Base-by-base conservation (phyloP, 2,888 invertebrate species). In the Lampropteryx suffumata region DNA sequence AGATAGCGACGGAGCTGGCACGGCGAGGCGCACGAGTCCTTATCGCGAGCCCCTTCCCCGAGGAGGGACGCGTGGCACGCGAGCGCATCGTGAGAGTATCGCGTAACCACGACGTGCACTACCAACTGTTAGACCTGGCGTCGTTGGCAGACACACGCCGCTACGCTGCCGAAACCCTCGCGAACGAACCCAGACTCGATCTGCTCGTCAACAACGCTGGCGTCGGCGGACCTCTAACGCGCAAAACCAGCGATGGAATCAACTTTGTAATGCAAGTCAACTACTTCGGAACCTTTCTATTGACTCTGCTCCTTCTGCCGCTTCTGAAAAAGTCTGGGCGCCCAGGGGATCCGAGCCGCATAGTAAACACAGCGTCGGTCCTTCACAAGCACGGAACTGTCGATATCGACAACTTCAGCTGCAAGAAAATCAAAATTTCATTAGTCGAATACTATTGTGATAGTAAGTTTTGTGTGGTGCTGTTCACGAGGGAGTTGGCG, bases 181-280 rank as follows among this genome's bases (percentile, higher is more conserved):
- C 91, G 61, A 92, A 91, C 0, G 95, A 96, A 82, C 71, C 88
- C 3, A 91, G 92, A 67, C 78, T 98, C 50, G 94, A 97, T 76
- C 94, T 97, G 5, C 82, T 98, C 5, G 92, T 98, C 39, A 97
- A 97, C 73, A 98, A 97, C 73, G 97, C 97, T 0, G 97, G 97
- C 1, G 94, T 94, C 0, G 92, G 94, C 3, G 92, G 74, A 1
- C 52, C 50, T 1, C 83, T 91, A 47, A 24, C 26, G 3, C 10
- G 1, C 2, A 24, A 12, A 8, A 95, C 95, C 14, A 92, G 93
- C 61, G 97, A 98, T 68, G 95, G 95, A 0, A 81, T 98, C 51
- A 96, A 97, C 73, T 82, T 93, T 57, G 95, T 95, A 6, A 96
- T 97, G 94, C 97, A 95, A 29, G 96, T 97, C 1, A 98, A 98